Percentiles rank a stretch among this genome's conserved stretches.
phyloP scores from a whole-genome alignment of 2,888 invertebrate genomes.

The Pecten maximus region DNA sequence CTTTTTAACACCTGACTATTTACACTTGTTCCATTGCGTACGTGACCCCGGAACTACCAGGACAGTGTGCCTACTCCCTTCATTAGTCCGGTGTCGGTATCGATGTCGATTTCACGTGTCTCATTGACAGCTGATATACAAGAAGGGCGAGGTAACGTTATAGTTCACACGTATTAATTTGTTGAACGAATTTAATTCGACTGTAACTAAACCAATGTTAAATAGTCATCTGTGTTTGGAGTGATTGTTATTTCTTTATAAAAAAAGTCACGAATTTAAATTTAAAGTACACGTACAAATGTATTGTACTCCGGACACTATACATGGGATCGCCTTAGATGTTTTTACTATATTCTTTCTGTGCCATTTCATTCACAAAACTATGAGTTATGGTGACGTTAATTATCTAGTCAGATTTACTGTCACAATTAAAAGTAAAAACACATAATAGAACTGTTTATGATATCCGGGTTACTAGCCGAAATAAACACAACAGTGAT shows the following conservation, averaged over 20 bases:
- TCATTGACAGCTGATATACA: constrained; percentile 15
- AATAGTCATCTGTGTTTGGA: background rate
- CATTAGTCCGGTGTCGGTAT: background rate
- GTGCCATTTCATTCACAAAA: background rate
- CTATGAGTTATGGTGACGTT: background rate
- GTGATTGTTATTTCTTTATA: background rate
- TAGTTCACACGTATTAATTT: background rate
- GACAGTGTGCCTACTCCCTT: background rate
- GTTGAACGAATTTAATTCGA: background rate
- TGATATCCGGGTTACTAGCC: background rate
- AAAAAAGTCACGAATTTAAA: background rate
- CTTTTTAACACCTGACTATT: background rate
- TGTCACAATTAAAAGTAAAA: background rate
- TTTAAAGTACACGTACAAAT: background rate
- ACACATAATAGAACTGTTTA: background rate
- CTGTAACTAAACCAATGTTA: background rate
- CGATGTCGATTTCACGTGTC: background rate
- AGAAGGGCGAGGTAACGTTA: background rate
- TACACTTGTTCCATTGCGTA: background rate
- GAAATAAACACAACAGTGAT: background rate
- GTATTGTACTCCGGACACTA: background rate
- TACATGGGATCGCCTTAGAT: background rate
- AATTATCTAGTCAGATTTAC: background rate
- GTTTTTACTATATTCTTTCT: background rate
- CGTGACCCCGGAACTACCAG: background rate